Evolutionary conservation across 2,888 invertebrate genomes (phyloP).

Genomic region (Anarsia innoxiella): DNA sequence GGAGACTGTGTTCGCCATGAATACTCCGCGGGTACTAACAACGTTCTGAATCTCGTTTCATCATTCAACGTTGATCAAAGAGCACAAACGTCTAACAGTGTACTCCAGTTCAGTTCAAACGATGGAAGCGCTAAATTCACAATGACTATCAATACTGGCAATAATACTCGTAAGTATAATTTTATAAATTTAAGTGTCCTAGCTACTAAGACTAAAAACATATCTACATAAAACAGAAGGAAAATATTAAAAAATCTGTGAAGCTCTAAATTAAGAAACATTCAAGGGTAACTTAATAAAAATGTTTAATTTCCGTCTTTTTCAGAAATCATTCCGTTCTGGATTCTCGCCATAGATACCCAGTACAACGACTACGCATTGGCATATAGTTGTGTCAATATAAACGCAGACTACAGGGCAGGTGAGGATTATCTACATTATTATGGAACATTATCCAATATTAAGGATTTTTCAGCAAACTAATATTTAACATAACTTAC

Average conservation of each 20-base stretch:
- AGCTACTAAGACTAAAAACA: too few relatives aligned
- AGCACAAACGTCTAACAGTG: neutral
- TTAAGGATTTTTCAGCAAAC: too few relatives aligned
- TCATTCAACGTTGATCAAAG: conserved; percentile 6
- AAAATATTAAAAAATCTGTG: too few relatives aligned
- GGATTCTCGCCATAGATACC: conserved; percentile 36
- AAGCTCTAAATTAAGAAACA: too few relatives aligned
- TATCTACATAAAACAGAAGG: too few relatives aligned
- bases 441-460: too few relatives aligned
- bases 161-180: neutral
- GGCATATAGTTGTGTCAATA: conserved; percentile 37
- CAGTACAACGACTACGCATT: conserved; percentile 33
- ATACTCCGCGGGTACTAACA: conserved; percentile 11
- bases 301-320: too few relatives aligned
- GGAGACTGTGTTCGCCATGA: conserved; percentile 46
- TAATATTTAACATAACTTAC: too few relatives aligned
- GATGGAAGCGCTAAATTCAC: conserved; percentile 37
- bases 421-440: conserved; percentile 36
- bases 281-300: too few relatives aligned
- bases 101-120: conserved; percentile 20
- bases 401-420: conserved; percentile 35
- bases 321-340: conserved; percentile 39
- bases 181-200: too few relatives aligned
- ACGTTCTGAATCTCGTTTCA: neutral
- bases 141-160: conserved; percentile 24